Conservation (phyloP, 2,888 invertebrate species). For the Hoplodrina ambigua region DNA sequence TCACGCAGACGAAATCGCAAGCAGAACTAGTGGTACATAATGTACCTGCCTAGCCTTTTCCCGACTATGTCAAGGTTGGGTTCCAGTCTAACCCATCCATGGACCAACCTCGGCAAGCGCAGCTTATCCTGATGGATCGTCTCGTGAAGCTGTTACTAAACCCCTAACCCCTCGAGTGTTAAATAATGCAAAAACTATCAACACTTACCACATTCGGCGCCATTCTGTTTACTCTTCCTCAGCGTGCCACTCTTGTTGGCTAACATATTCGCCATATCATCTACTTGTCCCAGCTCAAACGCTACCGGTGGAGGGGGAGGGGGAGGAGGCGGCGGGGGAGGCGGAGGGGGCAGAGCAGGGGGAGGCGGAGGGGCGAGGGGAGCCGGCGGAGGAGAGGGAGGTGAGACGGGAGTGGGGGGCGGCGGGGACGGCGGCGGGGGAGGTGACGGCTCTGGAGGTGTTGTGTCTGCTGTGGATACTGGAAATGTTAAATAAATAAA, state of each 20-base stretch:
- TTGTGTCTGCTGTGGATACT: slow-evolving; percentile 23
- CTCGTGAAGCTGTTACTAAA: too few relatives aligned
- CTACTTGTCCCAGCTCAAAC: slow-evolving; percentile 68
- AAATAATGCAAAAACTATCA: background rate
- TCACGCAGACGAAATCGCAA: too few relatives aligned
- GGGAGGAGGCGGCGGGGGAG: slow-evolving; percentile 79
- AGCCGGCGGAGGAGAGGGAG: slow-evolving; percentile 22
- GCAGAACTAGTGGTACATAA: too few relatives aligned
- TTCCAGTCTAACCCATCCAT: too few relatives aligned
- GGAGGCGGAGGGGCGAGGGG: slow-evolving; percentile 39
- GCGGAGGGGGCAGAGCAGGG: slow-evolving; percentile 60
- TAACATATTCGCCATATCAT: slow-evolving; percentile 91
- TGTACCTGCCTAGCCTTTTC: background rate
- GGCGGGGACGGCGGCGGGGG: slow-evolving; percentile 31
- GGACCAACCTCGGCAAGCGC: too few relatives aligned
- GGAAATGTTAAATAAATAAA: background rate
- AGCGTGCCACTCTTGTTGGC: slow-evolving; percentile 90
- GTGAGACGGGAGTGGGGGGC: slow-evolving; percentile 34
- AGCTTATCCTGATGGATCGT: too few relatives aligned
- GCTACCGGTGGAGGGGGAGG: slow-evolving; percentile 85
- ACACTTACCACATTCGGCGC: slow-evolving; percentile 77
- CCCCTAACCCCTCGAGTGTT: too few relatives aligned
- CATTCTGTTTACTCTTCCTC: slow-evolving; percentile 88
- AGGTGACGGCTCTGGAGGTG: slow-evolving; percentile 37
- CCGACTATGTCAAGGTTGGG: too few relatives aligned